Evolutionary conservation across 2,113 vertebrate species (phyloP).

Genomic region (Triplophysa siluroides): DNA sequence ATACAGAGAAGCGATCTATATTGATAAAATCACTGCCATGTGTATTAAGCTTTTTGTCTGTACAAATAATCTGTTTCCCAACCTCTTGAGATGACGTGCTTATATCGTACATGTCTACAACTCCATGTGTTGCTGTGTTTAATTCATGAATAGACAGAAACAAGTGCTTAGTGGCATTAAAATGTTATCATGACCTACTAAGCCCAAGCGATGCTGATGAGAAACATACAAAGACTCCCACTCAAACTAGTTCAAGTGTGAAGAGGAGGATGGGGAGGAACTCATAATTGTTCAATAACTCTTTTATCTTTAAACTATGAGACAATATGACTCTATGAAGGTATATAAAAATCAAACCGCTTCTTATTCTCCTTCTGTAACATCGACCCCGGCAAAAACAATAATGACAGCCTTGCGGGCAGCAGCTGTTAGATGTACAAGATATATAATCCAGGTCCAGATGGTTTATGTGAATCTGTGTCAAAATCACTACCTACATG

Average conservation of each 20-base stretch:
- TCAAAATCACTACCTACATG: conserved; percentile 56
- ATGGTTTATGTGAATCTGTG: conserved; percentile 60
- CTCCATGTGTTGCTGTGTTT: background rate
- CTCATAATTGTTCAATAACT: background rate
- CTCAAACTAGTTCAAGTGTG: background rate
- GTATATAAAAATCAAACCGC: background rate
- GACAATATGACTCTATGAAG: background rate
- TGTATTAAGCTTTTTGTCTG: background rate
- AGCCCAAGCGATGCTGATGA: conserved; percentile 7
- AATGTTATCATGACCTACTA: background rate
- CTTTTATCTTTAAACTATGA: background rate
- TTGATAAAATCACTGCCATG: background rate
- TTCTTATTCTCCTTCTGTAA: background rate
- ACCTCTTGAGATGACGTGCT: background rate
- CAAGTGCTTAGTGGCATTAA: background rate
- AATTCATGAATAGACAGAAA: background rate
- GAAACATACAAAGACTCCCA: conserved; percentile 19
- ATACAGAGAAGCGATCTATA: no score
- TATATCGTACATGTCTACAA: background rate
- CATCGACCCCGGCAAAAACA: background rate
- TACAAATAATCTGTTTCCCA: background rate
- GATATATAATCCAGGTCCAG: conserved; percentile 65
- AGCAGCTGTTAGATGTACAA: conserved; percentile 64
- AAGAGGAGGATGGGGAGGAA: background rate
- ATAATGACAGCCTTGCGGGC: conserved; percentile 18